Percentiles rank a stretch among this genome's conserved stretches.
Conservation (phyloP, 2,888 invertebrate species). For the Coenonympha glycerion region DNA sequence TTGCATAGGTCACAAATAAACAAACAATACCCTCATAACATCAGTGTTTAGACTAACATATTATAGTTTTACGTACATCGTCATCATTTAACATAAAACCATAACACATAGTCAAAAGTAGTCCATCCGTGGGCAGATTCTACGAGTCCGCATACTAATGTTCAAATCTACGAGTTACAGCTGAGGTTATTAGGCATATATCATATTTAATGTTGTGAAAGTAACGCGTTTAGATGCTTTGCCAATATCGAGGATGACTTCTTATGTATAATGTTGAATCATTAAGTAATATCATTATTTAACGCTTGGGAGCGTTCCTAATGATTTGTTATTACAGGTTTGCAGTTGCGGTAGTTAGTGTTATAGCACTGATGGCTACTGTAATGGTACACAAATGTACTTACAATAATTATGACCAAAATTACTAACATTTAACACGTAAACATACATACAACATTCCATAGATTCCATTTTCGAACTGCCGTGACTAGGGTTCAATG, state of each 20-base stretch:
- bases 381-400: too few relatives aligned
- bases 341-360: too few relatives aligned
- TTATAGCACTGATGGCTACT: background rate
- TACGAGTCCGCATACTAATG: slow-evolving; percentile 15
- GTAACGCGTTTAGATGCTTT: slow-evolving; percentile 1
- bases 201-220: slow-evolving; percentile 14
- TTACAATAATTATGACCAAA: too few relatives aligned
- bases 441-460: too few relatives aligned
- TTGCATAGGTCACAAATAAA: too few relatives aligned
- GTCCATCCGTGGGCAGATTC: slow-evolving; percentile 20
- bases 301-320: background rate
- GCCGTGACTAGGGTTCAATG: too few relatives aligned
- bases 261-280: background rate
- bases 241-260: slow-evolving; percentile 3
- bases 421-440: too few relatives aligned
- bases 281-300: background rate
- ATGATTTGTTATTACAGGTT: background rate
- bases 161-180: background rate
- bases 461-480: too few relatives aligned
- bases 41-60: too few relatives aligned
- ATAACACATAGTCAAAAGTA: slow-evolving; percentile 11
- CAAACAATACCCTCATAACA: too few relatives aligned
- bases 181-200: slow-evolving; percentile 9
- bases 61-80: too few relatives aligned
- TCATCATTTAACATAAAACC: background rate